These are phyloP conservation scores for Apotomis betuletana DNA, from an alignment of 2,888 invertebrate genomes.

Conservation along the genomic window DNA sequence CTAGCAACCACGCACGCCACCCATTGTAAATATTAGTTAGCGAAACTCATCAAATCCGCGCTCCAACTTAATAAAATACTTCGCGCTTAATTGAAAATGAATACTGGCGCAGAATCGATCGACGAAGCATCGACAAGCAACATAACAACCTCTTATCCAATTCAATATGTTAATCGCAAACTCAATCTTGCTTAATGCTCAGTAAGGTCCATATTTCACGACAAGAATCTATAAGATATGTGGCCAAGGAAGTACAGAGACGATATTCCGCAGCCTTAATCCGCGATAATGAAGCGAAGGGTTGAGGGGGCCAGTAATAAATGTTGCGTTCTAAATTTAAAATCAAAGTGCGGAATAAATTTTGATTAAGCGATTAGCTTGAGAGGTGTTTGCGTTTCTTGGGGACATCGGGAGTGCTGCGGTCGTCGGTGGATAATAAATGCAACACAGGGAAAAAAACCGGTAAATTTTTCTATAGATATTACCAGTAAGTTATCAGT, in stretches of 20 bases:
- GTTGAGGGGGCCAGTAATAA: constrained; percentile 81
- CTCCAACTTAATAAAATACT: constrained; percentile 84
- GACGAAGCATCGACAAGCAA: constrained; percentile 60
- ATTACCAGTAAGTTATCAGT: no score
- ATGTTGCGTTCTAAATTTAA: constrained; percentile 83
- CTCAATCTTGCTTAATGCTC: background rate
- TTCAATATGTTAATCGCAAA: constrained; percentile 3
- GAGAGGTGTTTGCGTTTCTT: constrained; percentile 78
- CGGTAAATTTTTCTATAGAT: no score
- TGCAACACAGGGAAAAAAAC: background rate
- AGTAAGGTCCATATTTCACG: constrained; percentile 20
- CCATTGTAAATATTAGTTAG: constrained; percentile 83
- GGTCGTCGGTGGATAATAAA: constrained; percentile 17
- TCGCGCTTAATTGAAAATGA: constrained; percentile 84
- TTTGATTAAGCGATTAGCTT: constrained; percentile 83
- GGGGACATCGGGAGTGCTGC: constrained; percentile 48
- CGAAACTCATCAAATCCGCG: constrained; percentile 83
- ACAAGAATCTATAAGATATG: constrained; percentile 15
- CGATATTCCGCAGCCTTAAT: constrained; percentile 81
- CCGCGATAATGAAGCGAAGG: constrained; percentile 83
- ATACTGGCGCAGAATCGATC: constrained; percentile 79
- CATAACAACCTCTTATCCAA: constrained; percentile 7
- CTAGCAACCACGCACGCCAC: constrained; percentile 64
- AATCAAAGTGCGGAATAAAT: constrained; percentile 84
- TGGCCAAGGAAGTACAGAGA: constrained; percentile 7